phyloP scores from a whole-genome alignment of 2,113 vertebrate genomes.

The Panthera uncia region DNA sequence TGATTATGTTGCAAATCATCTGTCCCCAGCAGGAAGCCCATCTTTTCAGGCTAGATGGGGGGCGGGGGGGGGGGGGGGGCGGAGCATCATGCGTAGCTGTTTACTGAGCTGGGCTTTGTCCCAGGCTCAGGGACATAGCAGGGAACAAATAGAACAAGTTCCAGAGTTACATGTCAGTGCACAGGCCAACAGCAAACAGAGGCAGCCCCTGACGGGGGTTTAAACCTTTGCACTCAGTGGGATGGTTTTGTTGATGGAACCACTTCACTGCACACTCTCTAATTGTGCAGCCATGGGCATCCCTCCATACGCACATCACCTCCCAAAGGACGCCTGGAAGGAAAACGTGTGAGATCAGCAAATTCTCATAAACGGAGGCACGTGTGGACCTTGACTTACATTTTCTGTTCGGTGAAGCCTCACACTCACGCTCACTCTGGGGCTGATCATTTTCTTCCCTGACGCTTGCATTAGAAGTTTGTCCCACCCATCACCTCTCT shows the following conservation, averaged over 20 bases:
- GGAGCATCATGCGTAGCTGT: not conserved
- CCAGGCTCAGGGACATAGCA: not conserved
- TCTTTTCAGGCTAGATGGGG: not conserved
- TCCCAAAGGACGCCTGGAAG: not conserved
- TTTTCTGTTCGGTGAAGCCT: not conserved
- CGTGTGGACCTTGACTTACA: fast-evolving
- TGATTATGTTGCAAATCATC: not conserved
- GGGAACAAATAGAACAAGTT: fast-evolving
- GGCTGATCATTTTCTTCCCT: too few species aligned
- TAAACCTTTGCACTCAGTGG: not conserved
- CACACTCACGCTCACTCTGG: not conserved
- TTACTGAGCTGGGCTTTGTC: not conserved
- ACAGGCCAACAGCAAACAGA: not conserved
- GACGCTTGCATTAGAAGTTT: not conserved
- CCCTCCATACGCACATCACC: fast-evolving
- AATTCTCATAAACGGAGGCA: not conserved
- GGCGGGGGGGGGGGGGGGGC: too few species aligned
- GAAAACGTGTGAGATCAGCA: not conserved
- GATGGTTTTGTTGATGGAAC: not conserved
- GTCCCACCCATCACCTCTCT: not conserved
- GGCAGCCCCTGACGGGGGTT: fast-evolving
- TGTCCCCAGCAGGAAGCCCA: not conserved
- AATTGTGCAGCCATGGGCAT: not conserved
- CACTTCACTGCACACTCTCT: not conserved
- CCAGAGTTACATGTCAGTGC: fast-evolving